Evolutionary conservation across 1,140 invertebrate genomes (phyloP).

Genomic region (Lepidostoma basale): DNA sequence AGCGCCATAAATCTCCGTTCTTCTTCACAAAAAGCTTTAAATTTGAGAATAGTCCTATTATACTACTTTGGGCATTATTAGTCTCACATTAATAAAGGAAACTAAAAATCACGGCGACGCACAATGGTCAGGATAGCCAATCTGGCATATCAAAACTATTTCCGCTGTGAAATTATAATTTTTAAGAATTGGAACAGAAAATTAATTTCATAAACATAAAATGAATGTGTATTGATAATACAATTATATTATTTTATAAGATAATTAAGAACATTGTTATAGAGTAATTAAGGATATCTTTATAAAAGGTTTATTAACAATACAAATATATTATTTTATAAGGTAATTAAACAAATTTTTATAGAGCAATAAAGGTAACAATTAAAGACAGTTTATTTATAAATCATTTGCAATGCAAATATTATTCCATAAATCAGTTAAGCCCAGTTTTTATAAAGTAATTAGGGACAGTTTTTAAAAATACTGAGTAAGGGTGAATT

Average conservation of each 20-base stretch:
- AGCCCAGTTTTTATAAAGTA: too few relatives aligned
- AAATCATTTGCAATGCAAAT: neutral
- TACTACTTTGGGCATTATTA: too few relatives aligned
- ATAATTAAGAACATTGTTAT: neutral
- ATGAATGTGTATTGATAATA: neutral
- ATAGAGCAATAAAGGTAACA: neutral
- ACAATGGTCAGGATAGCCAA: neutral
- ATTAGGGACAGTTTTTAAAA: too few relatives aligned
- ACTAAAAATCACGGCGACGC: too few relatives aligned
- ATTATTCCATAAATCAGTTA: too few relatives aligned
- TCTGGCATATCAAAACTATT: neutral
- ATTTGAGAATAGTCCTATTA: too few relatives aligned
- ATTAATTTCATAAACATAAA: neutral
- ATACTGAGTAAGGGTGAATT: too few relatives aligned
- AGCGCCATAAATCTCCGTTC: too few relatives aligned
- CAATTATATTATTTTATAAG: neutral
- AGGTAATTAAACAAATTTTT: neutral
- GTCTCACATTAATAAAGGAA: too few relatives aligned
- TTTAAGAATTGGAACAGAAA: neutral
- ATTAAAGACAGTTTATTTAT: neutral
- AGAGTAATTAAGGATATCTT: neutral
- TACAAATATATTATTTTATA: neutral
- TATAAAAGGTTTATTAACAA: neutral
- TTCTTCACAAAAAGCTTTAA: too few relatives aligned
- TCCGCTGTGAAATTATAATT: neutral